Evolutionary conservation across 1,140 invertebrate genomes (phyloP).

Genomic region (Ctenoplectra terminalis): DNA sequence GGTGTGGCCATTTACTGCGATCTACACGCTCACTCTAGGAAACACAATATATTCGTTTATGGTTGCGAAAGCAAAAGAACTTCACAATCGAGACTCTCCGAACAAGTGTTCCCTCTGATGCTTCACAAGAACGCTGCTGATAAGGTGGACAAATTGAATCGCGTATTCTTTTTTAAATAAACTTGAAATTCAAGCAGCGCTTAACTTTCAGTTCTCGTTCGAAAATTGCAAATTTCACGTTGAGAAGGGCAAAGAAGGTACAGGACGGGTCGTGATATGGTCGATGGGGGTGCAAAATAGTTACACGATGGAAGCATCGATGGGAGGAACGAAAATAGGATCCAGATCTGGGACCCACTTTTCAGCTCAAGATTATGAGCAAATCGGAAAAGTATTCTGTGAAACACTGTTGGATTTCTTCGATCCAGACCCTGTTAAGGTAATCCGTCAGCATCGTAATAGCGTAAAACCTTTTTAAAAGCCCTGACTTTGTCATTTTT

Average conservation of each 20-base stretch:
- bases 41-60: constrained; percentile 97
- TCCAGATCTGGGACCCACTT: constrained; percentile 94
- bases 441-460: constrained; percentile 63
- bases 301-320: constrained; percentile 97
- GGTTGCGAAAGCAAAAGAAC: constrained; percentile 94
- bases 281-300: constrained; percentile 96
- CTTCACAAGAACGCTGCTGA: constrained; percentile 95
- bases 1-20: constrained; percentile 97
- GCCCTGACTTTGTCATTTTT: too few relatives aligned
- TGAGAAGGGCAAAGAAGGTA: constrained; percentile 96
- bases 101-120: constrained; percentile 96
- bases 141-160: constrained; percentile 85
- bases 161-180: neutral
- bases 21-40: constrained; percentile 96
- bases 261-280: constrained; percentile 96
- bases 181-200: neutral
- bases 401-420: constrained; percentile 95
- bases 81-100: constrained; percentile 90
- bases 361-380: constrained; percentile 90
- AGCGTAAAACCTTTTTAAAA: neutral
- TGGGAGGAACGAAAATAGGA: constrained; percentile 92
- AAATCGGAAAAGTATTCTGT: constrained; percentile 94
- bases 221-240: constrained; percentile 97
- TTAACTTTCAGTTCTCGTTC: constrained; percentile 91
- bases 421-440: constrained; percentile 93